phyloP scores from a whole-genome alignment of 2,888 invertebrate species.

The Alviniconcha strummeri region DNA sequence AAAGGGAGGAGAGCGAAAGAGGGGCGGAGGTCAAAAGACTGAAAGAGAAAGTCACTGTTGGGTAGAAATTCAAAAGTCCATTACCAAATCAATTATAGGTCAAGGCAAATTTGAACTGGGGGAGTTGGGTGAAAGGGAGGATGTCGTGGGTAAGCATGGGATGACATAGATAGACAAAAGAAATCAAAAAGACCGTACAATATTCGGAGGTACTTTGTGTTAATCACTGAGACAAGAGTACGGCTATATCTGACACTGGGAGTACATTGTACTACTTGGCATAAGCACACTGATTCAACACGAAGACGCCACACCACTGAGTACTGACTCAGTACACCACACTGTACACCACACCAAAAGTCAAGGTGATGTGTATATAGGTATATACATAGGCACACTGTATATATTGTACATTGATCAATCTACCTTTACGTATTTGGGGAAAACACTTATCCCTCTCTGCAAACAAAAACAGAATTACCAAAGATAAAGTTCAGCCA shows the following conservation, averaged over 20 bases:
- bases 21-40: no score
- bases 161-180: no score
- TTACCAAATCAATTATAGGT: no score
- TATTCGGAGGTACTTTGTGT: no score
- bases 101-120: no score
- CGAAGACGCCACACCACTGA: background rate
- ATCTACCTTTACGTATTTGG: constrained; percentile 50
- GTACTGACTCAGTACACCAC: background rate
- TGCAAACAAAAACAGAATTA: constrained; percentile 41
- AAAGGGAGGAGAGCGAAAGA: no score
- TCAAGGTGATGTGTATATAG: constrained; percentile 19
- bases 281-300: constrained; percentile 4
- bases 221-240: no score
- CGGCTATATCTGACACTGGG: background rate
- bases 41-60: no score
- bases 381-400: constrained; percentile 22
- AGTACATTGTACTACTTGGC: background rate
- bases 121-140: no score
- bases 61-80: no score
- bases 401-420: constrained; percentile 22
- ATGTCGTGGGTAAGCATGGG: no score
- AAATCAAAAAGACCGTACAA: no score
- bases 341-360: constrained; percentile 10
- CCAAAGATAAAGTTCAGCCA: constrained; percentile 11
- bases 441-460: constrained; percentile 46